Conservation (phyloP, 1,140 invertebrate species). For the Himalopsyche phryganea region DNA sequence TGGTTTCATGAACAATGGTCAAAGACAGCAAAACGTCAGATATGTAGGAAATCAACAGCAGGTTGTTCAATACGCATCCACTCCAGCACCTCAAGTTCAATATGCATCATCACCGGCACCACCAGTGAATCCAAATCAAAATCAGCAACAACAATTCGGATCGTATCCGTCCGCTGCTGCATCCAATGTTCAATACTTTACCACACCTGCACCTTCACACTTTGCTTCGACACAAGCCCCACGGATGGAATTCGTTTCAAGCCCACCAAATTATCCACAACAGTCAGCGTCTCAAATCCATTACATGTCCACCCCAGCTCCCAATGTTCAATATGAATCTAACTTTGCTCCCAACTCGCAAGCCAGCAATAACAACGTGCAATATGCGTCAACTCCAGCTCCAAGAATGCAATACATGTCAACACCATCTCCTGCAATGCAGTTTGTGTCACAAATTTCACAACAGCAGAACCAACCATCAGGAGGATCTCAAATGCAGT, state of each 20-base stretch:
- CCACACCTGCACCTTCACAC: conserved; percentile 40
- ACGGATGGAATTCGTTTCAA: conserved; percentile 41
- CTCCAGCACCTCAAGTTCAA: conserved; percentile 37
- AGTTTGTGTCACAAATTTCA: conserved; percentile 23
- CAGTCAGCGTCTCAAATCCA: conserved; percentile 19
- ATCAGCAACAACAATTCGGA: not conserved
- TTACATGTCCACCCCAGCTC: conserved; percentile 28
- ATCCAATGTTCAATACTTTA: conserved; percentile 20
- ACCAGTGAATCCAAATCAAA: not conserved
- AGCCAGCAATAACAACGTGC: conserved; percentile 1
- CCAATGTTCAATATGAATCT: conserved; percentile 18
- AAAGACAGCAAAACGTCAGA: conserved; percentile 30
- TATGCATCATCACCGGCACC: not conserved
- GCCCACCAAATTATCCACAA: conserved; percentile 36
- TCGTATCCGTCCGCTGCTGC: not conserved
- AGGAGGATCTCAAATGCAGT: conserved; percentile 16
- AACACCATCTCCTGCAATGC: conserved; percentile 19
- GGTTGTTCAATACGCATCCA: not conserved
- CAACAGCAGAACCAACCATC: conserved; percentile 1
- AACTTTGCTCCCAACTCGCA: conserved; percentile 4
- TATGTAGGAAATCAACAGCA: not conserved
- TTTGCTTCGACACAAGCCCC: conserved; percentile 42
- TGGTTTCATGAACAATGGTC: conserved; percentile 48
- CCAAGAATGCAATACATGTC: conserved; percentile 33
- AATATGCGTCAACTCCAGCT: conserved; percentile 44